A percentile compares a stretch with the other conserved stretches of the same genome.
Evolutionary conservation across 2,113 vertebrate genomes (phyloP).

Genomic region (Ameiurus melas): DNA sequence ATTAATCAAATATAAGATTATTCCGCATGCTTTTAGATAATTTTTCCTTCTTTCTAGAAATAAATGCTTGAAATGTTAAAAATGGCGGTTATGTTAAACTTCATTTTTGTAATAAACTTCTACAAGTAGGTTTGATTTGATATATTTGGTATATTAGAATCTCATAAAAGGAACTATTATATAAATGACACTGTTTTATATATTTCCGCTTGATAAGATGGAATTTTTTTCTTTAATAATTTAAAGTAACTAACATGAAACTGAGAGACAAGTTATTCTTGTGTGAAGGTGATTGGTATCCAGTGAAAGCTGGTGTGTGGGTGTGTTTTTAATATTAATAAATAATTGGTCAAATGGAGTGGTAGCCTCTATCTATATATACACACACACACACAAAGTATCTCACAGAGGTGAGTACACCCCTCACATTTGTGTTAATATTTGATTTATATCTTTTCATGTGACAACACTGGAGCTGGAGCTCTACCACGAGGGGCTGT

Average conservation of each 20-base stretch:
- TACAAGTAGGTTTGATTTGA: background rate
- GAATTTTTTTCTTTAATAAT: background rate
- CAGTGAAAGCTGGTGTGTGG: background rate
- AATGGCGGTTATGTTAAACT: background rate
- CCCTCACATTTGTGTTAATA: too few relatives aligned
- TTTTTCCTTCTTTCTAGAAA: background rate
- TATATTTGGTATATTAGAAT: background rate
- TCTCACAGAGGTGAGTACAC: too few relatives aligned
- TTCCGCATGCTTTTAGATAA: background rate
- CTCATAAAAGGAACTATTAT: background rate
- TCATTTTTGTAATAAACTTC: too few relatives aligned
- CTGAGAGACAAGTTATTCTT: background rate
- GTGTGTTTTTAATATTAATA: background rate
- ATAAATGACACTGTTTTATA: too few relatives aligned
- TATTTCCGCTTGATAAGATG: background rate
- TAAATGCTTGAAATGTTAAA: background rate
- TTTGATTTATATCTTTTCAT: too few relatives aligned
- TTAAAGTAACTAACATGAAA: background rate
- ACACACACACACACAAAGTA: too few relatives aligned
- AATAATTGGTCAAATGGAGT: background rate
- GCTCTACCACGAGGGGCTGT: too few relatives aligned
- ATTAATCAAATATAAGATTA: background rate
- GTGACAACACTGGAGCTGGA: too few relatives aligned
- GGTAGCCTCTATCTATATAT: too few relatives aligned
- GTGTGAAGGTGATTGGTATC: background rate